These are phyloP conservation scores for Lobophora halterata DNA, from an alignment of 2,888 invertebrate species.

Conservation along the genomic window DNA sequence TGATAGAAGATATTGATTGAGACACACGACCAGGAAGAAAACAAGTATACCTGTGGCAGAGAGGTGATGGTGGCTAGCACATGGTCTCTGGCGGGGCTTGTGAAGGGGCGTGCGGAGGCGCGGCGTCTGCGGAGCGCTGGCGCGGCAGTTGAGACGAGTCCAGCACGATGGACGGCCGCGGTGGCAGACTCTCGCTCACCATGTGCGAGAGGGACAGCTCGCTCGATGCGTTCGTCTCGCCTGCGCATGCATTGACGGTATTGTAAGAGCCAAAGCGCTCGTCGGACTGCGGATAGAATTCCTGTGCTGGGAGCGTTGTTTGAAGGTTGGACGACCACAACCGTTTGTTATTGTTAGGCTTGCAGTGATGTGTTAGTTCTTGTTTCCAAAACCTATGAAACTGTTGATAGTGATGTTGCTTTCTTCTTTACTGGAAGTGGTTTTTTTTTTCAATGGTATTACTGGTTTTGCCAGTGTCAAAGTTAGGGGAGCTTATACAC, in stretches of 20 bases:
- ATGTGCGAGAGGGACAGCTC: conserved; percentile 75
- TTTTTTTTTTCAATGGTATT: no score
- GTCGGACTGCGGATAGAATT: conserved; percentile 17
- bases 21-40: no score
- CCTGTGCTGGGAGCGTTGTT: conserved; percentile 8
- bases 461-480: no score
- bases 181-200: conserved; percentile 74
- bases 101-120: conserved; percentile 57
- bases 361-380: conserved; percentile 2
- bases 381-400: background rate
- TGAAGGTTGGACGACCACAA: conserved; percentile 10
- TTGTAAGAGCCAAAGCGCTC: conserved; percentile 10
- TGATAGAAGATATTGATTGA: no score
- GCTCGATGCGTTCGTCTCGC: conserved; percentile 76
- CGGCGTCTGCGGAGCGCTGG: conserved; percentile 68
- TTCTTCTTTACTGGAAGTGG: no score
- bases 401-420: conserved; percentile 2
- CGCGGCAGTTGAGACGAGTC: conserved; percentile 75
- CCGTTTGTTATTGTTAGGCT: conserved; percentile 7
- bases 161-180: conserved; percentile 74
- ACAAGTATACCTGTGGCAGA: no score
- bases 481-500: no score
- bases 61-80: conserved; percentile 48
- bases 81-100: conserved; percentile 68
- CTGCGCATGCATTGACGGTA: conserved; percentile 39